Percentiles rank a stretch among this genome's conserved stretches.
Conservation (phyloP, 2,113 vertebrate species). For the Sus scrofa region T2T-Sscrofa CM000826.6:102057501-102058000, state of each 20-base stretch:
- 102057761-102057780: neutral
- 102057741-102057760: neutral
- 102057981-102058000: neutral
- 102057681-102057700: neutral
- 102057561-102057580: neutral
- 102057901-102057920: neutral
- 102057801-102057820: neutral
- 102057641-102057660: neutral
- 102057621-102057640: neutral
- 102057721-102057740: conserved; percentile 3
- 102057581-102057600: neutral
- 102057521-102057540: neutral
- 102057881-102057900: neutral
- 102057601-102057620: neutral
- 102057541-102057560: neutral
- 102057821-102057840: neutral
- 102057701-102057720: neutral
- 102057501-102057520: conserved; percentile 41
- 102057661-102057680: neutral
- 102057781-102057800: neutral
- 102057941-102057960: conserved; percentile 1
- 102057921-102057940: neutral
- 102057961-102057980: neutral
- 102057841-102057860: neutral
- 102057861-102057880: conserved; percentile 24